Base-by-base conservation (phyloP, 2,888 invertebrate genomes). In the Mactromeris polynyma region DNA sequence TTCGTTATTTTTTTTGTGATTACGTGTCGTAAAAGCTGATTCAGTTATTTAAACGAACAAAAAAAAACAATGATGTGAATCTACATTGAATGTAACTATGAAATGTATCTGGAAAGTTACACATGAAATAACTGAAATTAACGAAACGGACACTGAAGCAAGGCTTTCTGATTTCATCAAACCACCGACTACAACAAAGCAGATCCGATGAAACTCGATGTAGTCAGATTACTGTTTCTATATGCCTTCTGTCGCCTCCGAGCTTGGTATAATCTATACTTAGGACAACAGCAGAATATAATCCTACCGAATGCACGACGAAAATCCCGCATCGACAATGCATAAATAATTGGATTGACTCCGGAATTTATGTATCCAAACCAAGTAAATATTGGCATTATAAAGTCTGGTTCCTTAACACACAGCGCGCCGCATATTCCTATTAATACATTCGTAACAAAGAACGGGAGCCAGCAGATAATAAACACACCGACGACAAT, bases 401-500 rank as follows among this genome's bases (percentile, higher is more conserved):
- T 86, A 11, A 96, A 89, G 7, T 95, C 95, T 4, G 95, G 94
- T 81, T 94, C 91, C 26, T 86, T 81, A 1, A 96, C 94, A 90
- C 96, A 96, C 0, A 98, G 97, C 91, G 98, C 97, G 97, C 99
- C 98, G 91, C 97, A 97, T 96, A 99, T 98, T 31, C 99, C 99
- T 79, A 98, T 98, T 95, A 99, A 97, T 86, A 99, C 97, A 97
- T 99, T 99, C 93, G 98, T 98, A 92, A 99, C 98, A 97, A 99
- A 99, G 97, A 99, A 99, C 90, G 99, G 99, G 94, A 99, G 97
- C 99, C 99, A 99, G 97, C 99, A 99, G 94, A 99, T 98, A 96
- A 99, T 99, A 97, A 99, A 99, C 93, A 99, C 98, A 88, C 99
- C 99, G 98, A 99, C 99, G 94, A 99, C 99, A 96, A 99, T 99